phyloP scores from a whole-genome alignment of 2,113 vertebrate species.

The Calypte anna region DNA sequence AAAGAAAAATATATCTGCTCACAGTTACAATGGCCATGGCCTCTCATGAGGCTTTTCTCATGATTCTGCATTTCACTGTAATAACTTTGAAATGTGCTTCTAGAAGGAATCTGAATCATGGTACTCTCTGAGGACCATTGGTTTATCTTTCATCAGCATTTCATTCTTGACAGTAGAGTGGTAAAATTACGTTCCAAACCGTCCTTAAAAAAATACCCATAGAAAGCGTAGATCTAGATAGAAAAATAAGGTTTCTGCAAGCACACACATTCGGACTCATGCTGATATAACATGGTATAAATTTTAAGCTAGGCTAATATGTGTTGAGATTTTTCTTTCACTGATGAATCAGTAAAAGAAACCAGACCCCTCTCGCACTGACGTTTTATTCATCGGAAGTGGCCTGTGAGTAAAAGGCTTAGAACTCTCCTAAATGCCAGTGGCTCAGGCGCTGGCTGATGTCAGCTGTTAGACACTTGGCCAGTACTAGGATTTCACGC shows the following conservation, averaged over 20 bases:
- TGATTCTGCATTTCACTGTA: neutral
- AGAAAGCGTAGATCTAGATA: neutral
- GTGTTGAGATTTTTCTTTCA: neutral
- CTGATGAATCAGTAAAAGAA: slow-evolving; percentile 28
- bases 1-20: slow-evolving; percentile 16
- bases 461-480: slow-evolving; percentile 36
- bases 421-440: slow-evolving; percentile 44
- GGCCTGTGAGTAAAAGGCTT: slow-evolving; percentile 64
- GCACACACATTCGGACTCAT: neutral
- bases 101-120: neutral
- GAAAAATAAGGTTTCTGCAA: neutral
- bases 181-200: neutral
- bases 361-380: neutral
- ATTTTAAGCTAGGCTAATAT: neutral
- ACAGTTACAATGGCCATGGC: neutral
- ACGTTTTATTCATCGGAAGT: slow-evolving; percentile 59
- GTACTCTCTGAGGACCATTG: neutral
- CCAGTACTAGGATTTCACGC: slow-evolving; percentile 27
- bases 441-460: slow-evolving; percentile 7
- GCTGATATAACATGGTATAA: neutral
- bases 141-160: neutral
- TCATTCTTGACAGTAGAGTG: neutral
- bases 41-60: slow-evolving; percentile 28
- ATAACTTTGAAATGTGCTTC: slow-evolving; percentile 27
- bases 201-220: neutral